phyloP scores from a whole-genome alignment of 2,888 invertebrate species.

The Lasius platythorax region DNA sequence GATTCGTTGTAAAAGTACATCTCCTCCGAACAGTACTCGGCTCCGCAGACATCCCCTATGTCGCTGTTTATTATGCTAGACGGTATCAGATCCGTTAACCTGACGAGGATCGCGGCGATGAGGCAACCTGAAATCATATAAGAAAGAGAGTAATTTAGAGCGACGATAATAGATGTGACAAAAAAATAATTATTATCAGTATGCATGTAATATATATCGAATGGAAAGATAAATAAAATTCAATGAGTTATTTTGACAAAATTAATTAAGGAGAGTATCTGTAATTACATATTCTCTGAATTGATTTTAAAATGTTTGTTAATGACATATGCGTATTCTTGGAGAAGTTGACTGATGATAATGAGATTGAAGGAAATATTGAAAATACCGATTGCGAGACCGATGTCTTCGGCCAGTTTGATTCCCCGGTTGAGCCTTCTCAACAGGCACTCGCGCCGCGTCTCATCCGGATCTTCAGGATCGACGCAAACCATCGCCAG shows the following conservation, averaged over 20 bases:
- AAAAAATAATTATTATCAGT: background rate
- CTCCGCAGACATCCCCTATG: slow-evolving; percentile 80
- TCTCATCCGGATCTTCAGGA: slow-evolving; percentile 83
- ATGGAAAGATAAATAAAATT: background rate
- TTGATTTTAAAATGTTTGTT: background rate
- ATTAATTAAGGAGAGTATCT: background rate
- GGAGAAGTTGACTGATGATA: background rate
- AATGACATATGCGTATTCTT: background rate
- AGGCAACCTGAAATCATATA: slow-evolving; percentile 78
- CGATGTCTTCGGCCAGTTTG: slow-evolving; percentile 83
- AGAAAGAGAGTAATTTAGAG: background rate
- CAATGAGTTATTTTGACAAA: background rate
- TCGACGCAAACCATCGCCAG: slow-evolving; percentile 81
- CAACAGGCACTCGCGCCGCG: slow-evolving; percentile 82
- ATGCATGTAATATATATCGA: background rate
- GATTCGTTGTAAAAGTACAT: slow-evolving; percentile 80
- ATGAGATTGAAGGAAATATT: background rate
- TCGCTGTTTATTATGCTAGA: slow-evolving; percentile 69
- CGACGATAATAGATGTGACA: background rate
- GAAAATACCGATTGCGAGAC: slow-evolving; percentile 80
- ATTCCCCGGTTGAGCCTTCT: slow-evolving; percentile 82
- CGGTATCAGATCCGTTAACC: slow-evolving; percentile 76
- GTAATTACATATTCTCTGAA: background rate
- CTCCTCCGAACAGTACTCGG: slow-evolving; percentile 82
- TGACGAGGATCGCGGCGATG: slow-evolving; percentile 80